phyloP scores from a whole-genome alignment of 2,888 invertebrate genomes.

The Diloba caeruleocephala region DNA sequence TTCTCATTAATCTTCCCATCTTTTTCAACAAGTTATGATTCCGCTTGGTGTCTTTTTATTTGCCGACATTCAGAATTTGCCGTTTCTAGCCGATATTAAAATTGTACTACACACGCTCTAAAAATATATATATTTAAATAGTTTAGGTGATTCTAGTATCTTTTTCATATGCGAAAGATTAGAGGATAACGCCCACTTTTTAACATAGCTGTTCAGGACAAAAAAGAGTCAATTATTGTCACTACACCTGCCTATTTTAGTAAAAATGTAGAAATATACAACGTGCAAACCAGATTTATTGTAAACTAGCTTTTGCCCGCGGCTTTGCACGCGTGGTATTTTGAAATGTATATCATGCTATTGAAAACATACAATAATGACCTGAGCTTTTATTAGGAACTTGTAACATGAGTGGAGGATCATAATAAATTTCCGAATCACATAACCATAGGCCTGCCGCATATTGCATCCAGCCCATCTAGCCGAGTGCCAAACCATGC shows the following conservation, averaged over 20 bases:
- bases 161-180: slow-evolving; percentile 46
- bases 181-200: slow-evolving; percentile 59
- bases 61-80: slow-evolving; percentile 11
- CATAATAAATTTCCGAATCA: no score
- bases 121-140: slow-evolving; percentile 21
- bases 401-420: no score
- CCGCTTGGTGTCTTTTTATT: slow-evolving; percentile 14
- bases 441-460: no score
- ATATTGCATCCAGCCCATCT: no score
- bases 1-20: slow-evolving; percentile 8
- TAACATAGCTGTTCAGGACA: slow-evolving; percentile 53
- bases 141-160: slow-evolving; percentile 22
- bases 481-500: no score
- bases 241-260: slow-evolving; percentile 45
- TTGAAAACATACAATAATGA: no score
- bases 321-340: no score
- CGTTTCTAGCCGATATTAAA: slow-evolving; percentile 28
- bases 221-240: slow-evolving; percentile 48
- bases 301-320: no score
- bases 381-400: no score
- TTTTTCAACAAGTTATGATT: slow-evolving; percentile 23
- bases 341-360: no score
- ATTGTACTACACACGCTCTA: slow-evolving; percentile 32
- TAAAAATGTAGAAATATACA: slow-evolving; percentile 52
- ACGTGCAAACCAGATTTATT: slow-evolving; percentile 69